Evolutionary conservation across 2,888 invertebrate genomes (phyloP), one percentile per base, ranked within the genome.

Genomic region (Suillia variegata): DNA sequence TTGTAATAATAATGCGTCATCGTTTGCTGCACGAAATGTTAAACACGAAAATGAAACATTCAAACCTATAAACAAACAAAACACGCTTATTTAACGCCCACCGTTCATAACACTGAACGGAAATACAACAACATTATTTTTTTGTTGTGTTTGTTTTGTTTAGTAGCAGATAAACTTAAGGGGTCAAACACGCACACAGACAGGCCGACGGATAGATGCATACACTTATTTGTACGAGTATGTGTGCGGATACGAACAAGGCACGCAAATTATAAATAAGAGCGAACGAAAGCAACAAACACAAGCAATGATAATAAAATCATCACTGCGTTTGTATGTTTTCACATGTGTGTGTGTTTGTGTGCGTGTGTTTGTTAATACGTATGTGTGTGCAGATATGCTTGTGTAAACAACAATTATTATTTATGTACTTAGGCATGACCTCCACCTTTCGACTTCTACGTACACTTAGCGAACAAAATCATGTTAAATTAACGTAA

Each of bases 351-450:
- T 45, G 45, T 18, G 45, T 45, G 45, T 45, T 4, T 45, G 45
- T 45, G 18, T 45, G 45, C 4, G n/a, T 13, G 4, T 5, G 6
- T 38, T 13, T 5, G 38, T 4, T 13, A 13, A 4, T n/a, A 4
- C 4, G n/a, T 13, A n/a, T 45, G 18, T 18, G 20, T 45, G 45
- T 13, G 45, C 15, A 24, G 49, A 10, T 50, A 12, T 57, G 47
- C 15, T 33, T 54, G 54, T 45, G 15, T 26, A 15, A 54, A 54
- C 24, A 54, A 42, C 24, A 42, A 54, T 54, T 54, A 54, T 54
- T 54, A 42, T 54, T 54, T 54, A 54, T 54, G 54, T 54, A 42
- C 54, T 42, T 45, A 42, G 20, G 45, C 15, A 42, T 54, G 22
- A 54, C 54, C 34, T 24, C 31, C 50, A 26, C n/a, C 31, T 24